Conservation (phyloP, 1,140 invertebrate genomes). For the Drosophila guanche region DNA sequence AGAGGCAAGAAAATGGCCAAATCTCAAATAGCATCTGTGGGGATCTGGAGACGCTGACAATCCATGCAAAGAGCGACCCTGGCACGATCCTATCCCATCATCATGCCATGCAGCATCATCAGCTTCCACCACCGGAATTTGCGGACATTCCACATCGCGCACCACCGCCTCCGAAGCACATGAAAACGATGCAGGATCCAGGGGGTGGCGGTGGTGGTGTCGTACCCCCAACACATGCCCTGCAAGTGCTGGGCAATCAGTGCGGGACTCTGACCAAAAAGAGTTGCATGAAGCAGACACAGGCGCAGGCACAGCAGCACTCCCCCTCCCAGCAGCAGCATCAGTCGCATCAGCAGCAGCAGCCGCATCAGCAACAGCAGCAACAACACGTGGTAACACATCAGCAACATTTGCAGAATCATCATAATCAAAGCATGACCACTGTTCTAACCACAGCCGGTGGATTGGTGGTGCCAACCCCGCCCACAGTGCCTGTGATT, state of each 20-base stretch:
- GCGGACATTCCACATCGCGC: conserved; percentile 89
- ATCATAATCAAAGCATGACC: conserved; percentile 83
- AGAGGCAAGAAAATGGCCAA: conserved; percentile 91
- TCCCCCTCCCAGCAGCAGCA: conserved; percentile 83
- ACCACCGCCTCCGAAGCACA: conserved; percentile 89
- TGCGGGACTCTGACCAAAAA: conserved; percentile 87
- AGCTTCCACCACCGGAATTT: conserved; percentile 90
- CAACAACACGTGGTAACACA: conserved; percentile 55
- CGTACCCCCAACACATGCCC: conserved; percentile 86
- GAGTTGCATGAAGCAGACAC: conserved; percentile 84
- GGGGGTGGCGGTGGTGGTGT: conserved; percentile 83
- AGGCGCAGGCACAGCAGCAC: conserved; percentile 64
- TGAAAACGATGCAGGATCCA: conserved; percentile 87
- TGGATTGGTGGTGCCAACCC: conserved; percentile 68
- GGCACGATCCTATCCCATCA: conserved; percentile 88
- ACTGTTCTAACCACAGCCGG: conserved; percentile 74
- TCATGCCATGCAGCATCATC: conserved; percentile 89
- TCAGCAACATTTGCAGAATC: conserved; percentile 77
- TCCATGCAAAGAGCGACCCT: conserved; percentile 87
- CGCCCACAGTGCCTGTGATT: conserved; percentile 73
- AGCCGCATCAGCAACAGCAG: conserved; percentile 83
- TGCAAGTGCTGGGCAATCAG: conserved; percentile 87
- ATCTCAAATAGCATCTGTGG: conserved; percentile 93
- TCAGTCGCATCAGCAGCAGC: conserved; percentile 70
- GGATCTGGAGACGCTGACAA: conserved; percentile 88